A percentile compares a stretch with the other conserved stretches of the same genome.
phyloP scores from a whole-genome alignment of 1,140 invertebrate species.

The Psilanteris sp. region DNA sequence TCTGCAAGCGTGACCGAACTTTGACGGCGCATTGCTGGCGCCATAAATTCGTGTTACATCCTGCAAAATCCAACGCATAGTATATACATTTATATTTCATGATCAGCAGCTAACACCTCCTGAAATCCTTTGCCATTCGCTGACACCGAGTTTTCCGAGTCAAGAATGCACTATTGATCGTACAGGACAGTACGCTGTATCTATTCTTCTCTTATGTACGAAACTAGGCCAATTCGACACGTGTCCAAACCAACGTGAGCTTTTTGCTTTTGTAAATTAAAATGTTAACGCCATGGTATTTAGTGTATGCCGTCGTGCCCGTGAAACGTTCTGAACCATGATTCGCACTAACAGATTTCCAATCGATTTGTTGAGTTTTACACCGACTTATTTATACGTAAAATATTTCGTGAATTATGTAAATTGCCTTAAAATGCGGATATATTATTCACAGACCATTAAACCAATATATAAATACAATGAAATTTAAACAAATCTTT shows the following conservation, averaged over 20 bases:
- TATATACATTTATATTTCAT: constrained; percentile 16
- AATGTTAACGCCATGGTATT: constrained; percentile 20
- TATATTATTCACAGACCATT: no score
- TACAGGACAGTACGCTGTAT: constrained; percentile 39
- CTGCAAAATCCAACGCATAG: constrained; percentile 2
- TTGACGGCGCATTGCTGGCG: constrained; percentile 4
- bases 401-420: no score
- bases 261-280: constrained; percentile 29
- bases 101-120: constrained; percentile 27
- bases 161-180: constrained; percentile 78
- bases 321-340: no score
- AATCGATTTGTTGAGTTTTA: no score
- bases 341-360: neutral
- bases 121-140: constrained; percentile 44
- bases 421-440: no score
- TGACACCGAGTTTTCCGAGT: constrained; percentile 71
- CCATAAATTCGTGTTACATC: constrained; percentile 4
- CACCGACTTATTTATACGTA: no score
- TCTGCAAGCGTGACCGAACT: constrained; percentile 5
- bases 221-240: constrained; percentile 65
- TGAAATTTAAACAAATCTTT: neutral
- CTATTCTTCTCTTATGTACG: constrained; percentile 48
- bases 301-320: neutral
- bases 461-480: no score
- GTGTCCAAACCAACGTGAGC: constrained; percentile 34